Evolutionary conservation across 2,797 vertebrate species (phyloP), one percentile per base, ranked within the genome.

Genomic region (Peromyscus attwateri): DNA sequence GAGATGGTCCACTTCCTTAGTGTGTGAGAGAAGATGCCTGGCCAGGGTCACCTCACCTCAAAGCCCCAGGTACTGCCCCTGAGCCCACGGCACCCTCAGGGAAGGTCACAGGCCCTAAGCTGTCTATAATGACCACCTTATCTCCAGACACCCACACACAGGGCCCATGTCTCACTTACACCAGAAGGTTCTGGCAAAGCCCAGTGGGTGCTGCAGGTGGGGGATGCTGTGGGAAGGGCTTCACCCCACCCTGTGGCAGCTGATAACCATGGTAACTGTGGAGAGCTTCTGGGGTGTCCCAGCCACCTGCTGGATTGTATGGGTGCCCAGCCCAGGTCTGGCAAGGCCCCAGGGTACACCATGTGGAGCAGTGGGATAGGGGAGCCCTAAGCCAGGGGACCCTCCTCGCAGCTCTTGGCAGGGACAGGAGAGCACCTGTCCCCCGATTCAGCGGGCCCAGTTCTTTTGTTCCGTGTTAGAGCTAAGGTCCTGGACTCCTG

Each of bases 231-330:
- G 31, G 14, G 81, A 52, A 96, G 82, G 70, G 77, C 66, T 70
- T 73, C 43, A 73, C 77, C 88, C 66, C 57, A 6, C 80, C 66
- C 60, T 85, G 46, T 11, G 0, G 31, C 66, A 89, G 49, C 81
- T 62, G 75, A 91, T 96, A 89, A 88, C 93, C 95, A 52, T 57
- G 37, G 89, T 84, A 89, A 88, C 95, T 4, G 1, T 71, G 71
- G 91, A 73, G 55, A 77, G 29, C 94, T 73, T 57, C 76, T 13
- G 60, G 84, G 87, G 91, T 73, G 7, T 55, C 88, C 94, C 88
- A 40, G 95, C 91, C 96, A 95, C 88, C 94, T 89, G 81, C 96
- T 71, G 16, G 76, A 80, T 57, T 76, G 25, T 62, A 4, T 57
- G 95, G 87, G 87, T 92, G 66, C 92, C 1, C 0, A 68, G 66